These are phyloP conservation scores for Parapsyche elsis DNA, from an alignment of 1,140 invertebrate genomes.

Conservation along the genomic window DNA sequence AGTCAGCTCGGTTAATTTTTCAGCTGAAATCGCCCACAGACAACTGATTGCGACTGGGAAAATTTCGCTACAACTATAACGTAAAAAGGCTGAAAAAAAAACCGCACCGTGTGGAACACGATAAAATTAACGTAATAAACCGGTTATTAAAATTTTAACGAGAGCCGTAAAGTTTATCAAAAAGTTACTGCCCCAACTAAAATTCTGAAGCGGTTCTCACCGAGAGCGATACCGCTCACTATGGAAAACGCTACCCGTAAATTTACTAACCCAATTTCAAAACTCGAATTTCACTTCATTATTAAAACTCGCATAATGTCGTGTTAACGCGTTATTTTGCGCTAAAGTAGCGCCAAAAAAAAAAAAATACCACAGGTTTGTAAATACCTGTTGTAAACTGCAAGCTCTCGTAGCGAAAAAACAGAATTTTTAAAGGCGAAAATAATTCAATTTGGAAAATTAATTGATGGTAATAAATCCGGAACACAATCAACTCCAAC, in stretches of 20 bases:
- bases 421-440: no score
- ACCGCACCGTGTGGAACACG: not conserved
- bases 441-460: not conserved
- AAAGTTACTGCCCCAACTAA: constrained; percentile 14
- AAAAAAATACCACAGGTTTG: no score
- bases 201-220: not conserved
- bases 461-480: not conserved
- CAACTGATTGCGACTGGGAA: no score
- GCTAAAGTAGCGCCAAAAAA: not conserved
- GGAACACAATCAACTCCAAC: no score
- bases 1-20: no score
- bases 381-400: no score
- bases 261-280: constrained; percentile 24
- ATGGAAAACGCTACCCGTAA: constrained; percentile 10
- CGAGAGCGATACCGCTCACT: constrained; percentile 4
- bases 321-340: constrained; percentile 24
- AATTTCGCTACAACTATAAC: not conserved
- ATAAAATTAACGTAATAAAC: constrained; percentile 31
- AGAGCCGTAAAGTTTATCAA: constrained; percentile 28
- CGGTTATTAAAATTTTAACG: constrained; percentile 20
- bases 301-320: constrained; percentile 16
- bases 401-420: no score
- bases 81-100: not conserved
- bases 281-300: constrained; percentile 23
- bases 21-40: no score